These are phyloP conservation scores for Petroica traversi DNA, from an alignment of 2,113 vertebrate genomes.

Conservation along the genomic window DNA sequence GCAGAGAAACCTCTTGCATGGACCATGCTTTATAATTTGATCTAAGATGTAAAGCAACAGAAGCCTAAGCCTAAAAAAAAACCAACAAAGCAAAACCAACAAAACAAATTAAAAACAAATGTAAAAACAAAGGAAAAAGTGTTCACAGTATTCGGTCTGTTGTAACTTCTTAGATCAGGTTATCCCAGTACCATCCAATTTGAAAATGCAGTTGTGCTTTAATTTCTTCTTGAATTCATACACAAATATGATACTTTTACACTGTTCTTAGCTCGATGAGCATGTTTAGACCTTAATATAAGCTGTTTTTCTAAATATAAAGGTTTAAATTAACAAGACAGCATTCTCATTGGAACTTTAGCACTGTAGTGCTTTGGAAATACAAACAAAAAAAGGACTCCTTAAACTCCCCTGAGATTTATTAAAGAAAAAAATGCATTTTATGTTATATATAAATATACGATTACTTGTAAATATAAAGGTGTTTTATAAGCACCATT, in stretches of 20 bases:
- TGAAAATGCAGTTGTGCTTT: constrained; percentile 61
- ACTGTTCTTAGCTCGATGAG: constrained; percentile 85
- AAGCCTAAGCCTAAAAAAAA: not conserved
- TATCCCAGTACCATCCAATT: constrained; percentile 64
- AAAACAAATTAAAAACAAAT: not conserved
- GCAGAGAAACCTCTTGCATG: not conserved
- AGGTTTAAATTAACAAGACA: constrained; percentile 82
- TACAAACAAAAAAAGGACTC: constrained; percentile 75
- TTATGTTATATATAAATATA: constrained; percentile 15
- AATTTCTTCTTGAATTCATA: constrained; percentile 78
- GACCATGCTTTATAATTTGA: not conserved
- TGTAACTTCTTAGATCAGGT: constrained; percentile 31
- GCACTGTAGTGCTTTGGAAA: constrained; percentile 79
- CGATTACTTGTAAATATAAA: constrained; percentile 93
- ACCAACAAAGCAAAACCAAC: not conserved
- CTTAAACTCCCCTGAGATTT: constrained; percentile 87
- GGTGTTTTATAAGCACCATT: constrained; percentile 99
- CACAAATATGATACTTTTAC: constrained; percentile 79
- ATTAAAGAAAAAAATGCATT: constrained; percentile 73
- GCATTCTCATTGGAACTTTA: constrained; percentile 78
- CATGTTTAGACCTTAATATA: constrained; percentile 81
- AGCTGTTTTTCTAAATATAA: constrained; percentile 85
- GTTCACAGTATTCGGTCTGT: constrained; percentile 51
- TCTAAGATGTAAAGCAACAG: not conserved
- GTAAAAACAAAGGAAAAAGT: not conserved